phyloP scores from a whole-genome alignment of 2,888 invertebrate genomes.

The Polymixis flavicincta region DNA sequence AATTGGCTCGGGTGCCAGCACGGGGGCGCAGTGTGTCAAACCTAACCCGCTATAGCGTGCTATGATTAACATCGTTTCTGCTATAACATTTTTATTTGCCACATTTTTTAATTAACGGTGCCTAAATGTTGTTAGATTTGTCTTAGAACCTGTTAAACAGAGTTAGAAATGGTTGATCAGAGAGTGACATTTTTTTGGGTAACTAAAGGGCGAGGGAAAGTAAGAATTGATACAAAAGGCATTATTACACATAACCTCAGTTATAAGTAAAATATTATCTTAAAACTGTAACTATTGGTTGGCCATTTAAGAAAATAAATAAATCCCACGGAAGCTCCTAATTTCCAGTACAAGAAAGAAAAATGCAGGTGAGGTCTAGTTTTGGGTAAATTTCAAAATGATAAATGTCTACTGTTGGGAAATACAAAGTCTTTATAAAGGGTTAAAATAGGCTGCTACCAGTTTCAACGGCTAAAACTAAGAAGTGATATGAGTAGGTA shows the following conservation, averaged over 20 bases:
- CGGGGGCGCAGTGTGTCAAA: constrained; percentile 32
- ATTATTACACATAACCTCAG: no score
- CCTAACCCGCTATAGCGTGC: background rate
- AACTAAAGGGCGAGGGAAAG: background rate
- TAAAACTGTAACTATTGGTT: no score
- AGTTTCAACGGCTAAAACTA: background rate
- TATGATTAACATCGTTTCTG: constrained; percentile 30
- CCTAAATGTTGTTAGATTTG: background rate
- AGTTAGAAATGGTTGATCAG: background rate
- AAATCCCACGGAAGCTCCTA: background rate
- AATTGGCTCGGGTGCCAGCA: constrained; percentile 52
- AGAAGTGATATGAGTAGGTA: background rate
- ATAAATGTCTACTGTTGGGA: no score
- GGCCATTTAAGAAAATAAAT: no score
- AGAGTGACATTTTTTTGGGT: background rate
- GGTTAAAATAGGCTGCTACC: background rate
- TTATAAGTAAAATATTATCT: no score
- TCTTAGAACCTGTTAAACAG: background rate
- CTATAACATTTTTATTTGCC: constrained; percentile 12
- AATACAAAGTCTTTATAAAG: no score
- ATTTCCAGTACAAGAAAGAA: background rate
- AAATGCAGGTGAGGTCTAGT: background rate
- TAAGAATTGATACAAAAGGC: no score
- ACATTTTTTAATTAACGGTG: constrained; percentile 22
- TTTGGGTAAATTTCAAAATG: background rate